A percentile compares a stretch with the other conserved stretches of the same genome.
Evolutionary conservation across 2,113 vertebrate species (phyloP).

Genomic region (Pao palembangensis): DNA sequence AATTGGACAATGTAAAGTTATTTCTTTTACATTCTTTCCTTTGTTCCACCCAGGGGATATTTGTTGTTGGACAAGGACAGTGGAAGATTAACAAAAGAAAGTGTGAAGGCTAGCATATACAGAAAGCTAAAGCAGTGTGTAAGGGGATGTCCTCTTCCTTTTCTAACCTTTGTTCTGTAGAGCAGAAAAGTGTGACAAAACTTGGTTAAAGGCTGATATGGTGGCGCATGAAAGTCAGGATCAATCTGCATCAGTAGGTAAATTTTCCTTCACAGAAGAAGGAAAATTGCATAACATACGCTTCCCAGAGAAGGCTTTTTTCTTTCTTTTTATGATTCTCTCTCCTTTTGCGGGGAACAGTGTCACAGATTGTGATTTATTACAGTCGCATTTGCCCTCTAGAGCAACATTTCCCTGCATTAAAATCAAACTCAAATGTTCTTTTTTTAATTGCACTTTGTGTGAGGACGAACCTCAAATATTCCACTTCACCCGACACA

Average conservation of each 20-base stretch:
- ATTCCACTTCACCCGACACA: too few relatives aligned
- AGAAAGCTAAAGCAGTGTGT: not conserved
- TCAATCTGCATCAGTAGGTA: not conserved
- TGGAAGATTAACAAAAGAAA: not conserved
- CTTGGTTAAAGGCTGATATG: conserved; percentile 4
- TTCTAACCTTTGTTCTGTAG: too few relatives aligned
- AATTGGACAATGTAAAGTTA: too few relatives aligned
- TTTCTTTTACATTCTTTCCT: too few relatives aligned
- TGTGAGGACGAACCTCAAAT: too few relatives aligned
- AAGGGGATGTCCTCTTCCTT: not conserved
- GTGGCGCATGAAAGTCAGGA: not conserved
- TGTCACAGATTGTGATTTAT: not conserved
- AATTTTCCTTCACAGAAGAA: not conserved
- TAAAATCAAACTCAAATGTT: not conserved
- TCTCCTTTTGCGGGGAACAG: not conserved
- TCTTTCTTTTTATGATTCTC: not conserved
- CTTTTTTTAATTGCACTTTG: too few relatives aligned
- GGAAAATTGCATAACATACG: not conserved
- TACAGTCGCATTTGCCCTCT: not conserved
- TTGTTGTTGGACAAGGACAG: too few relatives aligned
- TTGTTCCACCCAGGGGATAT: too few relatives aligned
- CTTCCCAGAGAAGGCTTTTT: not conserved
- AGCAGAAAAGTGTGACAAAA: too few relatives aligned
- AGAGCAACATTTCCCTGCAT: not conserved
- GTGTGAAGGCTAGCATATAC: conserved; percentile 5